Conservation (phyloP, 2,797 vertebrate species). For the Phalloptychus januarius region DNA sequence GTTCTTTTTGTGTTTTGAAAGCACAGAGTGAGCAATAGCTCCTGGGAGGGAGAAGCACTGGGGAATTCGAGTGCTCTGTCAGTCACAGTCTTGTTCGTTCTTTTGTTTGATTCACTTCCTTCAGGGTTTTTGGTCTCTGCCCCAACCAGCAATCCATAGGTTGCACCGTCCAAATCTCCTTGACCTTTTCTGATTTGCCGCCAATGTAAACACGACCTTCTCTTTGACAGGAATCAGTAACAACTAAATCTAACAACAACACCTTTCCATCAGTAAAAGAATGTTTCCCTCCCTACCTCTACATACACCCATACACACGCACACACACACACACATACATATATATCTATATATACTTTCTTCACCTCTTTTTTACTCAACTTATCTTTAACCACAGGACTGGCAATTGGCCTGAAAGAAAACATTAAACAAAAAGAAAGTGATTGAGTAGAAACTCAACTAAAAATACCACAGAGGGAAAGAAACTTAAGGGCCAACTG, state of each 20-base stretch:
- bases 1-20: constrained; percentile 17
- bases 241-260: constrained; percentile 74
- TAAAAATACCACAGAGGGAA: constrained; percentile 69
- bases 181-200: constrained; percentile 62
- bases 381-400: constrained; percentile 55
- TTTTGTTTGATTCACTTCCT: constrained; percentile 30
- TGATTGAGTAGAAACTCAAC: constrained; percentile 60
- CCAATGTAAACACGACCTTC: constrained; percentile 75
- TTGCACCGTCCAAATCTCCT: constrained; percentile 83
- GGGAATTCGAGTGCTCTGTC: constrained; percentile 38
- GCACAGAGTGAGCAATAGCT: constrained; percentile 27
- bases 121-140: constrained; percentile 46
- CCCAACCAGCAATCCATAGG: constrained; percentile 93
- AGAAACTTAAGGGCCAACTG: constrained; percentile 57
- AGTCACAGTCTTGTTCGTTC: constrained; percentile 32
- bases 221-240: constrained; percentile 66
- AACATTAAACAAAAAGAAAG: constrained; percentile 73
- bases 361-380: constrained; percentile 28
- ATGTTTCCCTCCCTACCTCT: constrained; percentile 33
- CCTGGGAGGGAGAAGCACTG: constrained; percentile 12
- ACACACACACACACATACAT: background rate
- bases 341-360: constrained; percentile 36
- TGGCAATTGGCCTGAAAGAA: constrained; percentile 55
- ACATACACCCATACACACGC: constrained; percentile 1
- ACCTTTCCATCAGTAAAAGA: constrained; percentile 56